Conservation (phyloP, 2,113 vertebrate species). For the Lepus timidus region DNA sequence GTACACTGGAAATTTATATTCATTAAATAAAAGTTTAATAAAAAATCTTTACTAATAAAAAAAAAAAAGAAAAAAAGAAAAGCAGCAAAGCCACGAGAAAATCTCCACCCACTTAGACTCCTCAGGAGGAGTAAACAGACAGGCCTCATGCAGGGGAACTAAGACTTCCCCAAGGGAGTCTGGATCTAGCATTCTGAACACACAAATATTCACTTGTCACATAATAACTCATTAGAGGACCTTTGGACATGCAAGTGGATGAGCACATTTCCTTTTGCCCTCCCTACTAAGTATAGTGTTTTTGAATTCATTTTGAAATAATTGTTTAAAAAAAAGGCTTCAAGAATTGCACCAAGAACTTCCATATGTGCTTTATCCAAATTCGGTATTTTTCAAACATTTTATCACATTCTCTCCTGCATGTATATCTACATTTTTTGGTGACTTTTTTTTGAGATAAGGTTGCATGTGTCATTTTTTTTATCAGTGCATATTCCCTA, state of each 20-base stretch:
- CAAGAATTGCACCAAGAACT: constrained; percentile 60
- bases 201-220: constrained; percentile 69
- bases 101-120: constrained; percentile 62
- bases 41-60: too few species aligned
- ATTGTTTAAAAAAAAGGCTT: constrained; percentile 58
- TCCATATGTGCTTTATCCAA: constrained; percentile 45
- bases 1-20: too few species aligned
- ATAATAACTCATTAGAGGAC: constrained; percentile 71
- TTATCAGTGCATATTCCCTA: constrained; percentile 15
- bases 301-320: constrained; percentile 66
- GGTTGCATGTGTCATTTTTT: neutral
- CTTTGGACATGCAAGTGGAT: constrained; percentile 40
- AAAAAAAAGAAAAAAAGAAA: constrained; percentile 19
- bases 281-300: constrained; percentile 53
- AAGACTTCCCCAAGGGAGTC: constrained; percentile 58
- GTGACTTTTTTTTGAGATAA: constrained; percentile 28
- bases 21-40: too few species aligned
- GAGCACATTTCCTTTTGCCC: constrained; percentile 67
- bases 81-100: constrained; percentile 67
- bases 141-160: constrained; percentile 35
- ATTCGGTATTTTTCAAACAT: constrained; percentile 24
- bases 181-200: constrained; percentile 10
- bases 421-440: neutral
- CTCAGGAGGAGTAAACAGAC: constrained; percentile 56
- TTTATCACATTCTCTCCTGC: neutral